Conservation (phyloP, 2,797 vertebrate species). For the Vultur gryphus region DNA sequence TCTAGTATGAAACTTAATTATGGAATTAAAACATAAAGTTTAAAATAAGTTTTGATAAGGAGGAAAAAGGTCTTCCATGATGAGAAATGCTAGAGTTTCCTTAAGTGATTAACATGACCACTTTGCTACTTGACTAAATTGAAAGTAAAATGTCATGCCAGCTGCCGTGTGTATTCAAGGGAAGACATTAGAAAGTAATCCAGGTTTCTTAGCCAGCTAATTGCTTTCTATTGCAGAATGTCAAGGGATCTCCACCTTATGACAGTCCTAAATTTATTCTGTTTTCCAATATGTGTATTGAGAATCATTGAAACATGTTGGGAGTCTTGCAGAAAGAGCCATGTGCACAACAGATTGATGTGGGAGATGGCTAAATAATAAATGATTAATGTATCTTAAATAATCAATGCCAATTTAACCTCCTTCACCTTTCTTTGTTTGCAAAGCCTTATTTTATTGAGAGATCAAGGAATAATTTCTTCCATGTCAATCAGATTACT, state of each 20-base stretch:
- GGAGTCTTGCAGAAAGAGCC: neutral
- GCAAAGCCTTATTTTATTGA: constrained; percentile 36
- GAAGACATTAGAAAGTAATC: neutral
- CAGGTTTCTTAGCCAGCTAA: neutral
- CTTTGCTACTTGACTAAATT: neutral
- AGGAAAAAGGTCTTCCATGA: neutral
- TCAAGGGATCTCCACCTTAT: neutral
- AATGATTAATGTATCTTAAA: constrained; percentile 9
- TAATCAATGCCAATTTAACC: constrained; percentile 34
- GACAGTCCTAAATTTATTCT: neutral
- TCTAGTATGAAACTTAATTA: neutral
- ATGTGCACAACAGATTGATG: neutral
- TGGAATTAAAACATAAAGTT: neutral
- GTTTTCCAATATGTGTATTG: neutral
- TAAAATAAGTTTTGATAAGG: neutral
- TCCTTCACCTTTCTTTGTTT: constrained; percentile 6
- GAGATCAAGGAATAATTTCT: constrained; percentile 48
- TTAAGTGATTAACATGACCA: neutral
- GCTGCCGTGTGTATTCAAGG: neutral
- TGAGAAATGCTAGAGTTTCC: neutral
- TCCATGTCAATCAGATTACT: neutral
- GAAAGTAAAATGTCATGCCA: neutral
- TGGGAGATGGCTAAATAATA: constrained; percentile 12
- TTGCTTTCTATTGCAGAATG: neutral
- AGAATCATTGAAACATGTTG: neutral